Base-by-base conservation (phyloP, 2,888 invertebrate species). In the Campaea margaritaria region DNA sequence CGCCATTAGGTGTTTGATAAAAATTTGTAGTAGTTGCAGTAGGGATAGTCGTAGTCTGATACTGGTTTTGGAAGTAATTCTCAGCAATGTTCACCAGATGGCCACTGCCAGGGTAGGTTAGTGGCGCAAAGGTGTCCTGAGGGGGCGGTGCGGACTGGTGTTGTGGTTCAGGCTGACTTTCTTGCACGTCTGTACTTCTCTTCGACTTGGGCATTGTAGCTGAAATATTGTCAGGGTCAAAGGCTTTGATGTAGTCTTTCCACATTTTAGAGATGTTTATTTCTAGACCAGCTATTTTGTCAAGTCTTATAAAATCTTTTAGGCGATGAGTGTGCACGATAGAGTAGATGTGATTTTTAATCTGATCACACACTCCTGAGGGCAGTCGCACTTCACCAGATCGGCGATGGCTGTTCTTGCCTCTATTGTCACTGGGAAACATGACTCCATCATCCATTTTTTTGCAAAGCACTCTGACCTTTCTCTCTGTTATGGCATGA, bases 361-460 rank as follows among this genome's bases (percentile, higher is more conserved):
- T 93, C 78, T 93, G 89, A 47, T 93, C 92, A 38, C 93, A 82
- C 12, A 93, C 81, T 57, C 91, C 91, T 46, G 83, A 76, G 15
- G 93, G 90, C 39, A 93, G 78, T n/a, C 93, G 83, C 9, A 93
- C 91, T 68, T 93, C 93, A 34, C 93, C 93, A 50, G 91, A 88
- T 16, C 93, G 83, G 11, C 92, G 83, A 57, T 93, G 93, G 67
- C 93, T 92, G 70, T 93, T 93, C 73, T 91, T 93, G 0, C 93
- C 93, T 60, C 93, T 80, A 64, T 93, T 93, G 67, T 93, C 93
- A 78, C 93, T 90, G 7, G 93, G 93, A 70, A 93, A 93, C 90
- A 93, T 92, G 0, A 93, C 87, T 50, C 93, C 93, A 77, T 93
- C 93, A 78, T 93, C 93, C 92, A 93, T 92, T 78, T 93, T 93